Conservation (phyloP, 2,113 vertebrate genomes). For the Apteryx owenii region DNA sequence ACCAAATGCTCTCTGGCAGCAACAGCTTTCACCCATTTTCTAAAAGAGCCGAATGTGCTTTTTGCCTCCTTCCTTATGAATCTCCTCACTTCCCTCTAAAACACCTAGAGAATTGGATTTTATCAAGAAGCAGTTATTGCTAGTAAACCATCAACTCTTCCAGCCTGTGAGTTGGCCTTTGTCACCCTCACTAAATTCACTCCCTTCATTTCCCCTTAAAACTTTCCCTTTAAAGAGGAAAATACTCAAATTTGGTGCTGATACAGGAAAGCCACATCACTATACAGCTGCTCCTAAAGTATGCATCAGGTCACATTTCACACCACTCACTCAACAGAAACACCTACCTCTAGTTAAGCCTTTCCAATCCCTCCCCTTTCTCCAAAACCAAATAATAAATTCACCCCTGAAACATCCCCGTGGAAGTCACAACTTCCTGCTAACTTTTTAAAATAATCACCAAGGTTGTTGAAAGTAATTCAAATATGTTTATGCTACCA, state of each 20-base stretch:
- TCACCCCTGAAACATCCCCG: neutral
- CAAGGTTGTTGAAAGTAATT: neutral
- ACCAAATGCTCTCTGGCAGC: neutral
- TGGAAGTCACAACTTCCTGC: neutral
- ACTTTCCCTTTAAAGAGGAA: neutral
- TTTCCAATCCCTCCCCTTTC: neutral
- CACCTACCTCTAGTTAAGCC: neutral
- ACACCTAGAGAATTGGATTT: neutral
- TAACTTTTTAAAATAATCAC: neutral
- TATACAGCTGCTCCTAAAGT: neutral
- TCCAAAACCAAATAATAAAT: neutral
- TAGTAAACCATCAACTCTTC: neutral
- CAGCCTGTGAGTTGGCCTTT: neutral
- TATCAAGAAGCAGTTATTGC: neutral
- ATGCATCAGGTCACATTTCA: neutral
- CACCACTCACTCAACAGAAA: neutral
- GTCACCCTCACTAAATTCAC: neutral
- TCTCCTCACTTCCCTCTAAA: fast-evolving
- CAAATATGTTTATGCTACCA: neutral
- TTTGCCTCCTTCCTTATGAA: neutral
- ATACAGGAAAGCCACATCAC: neutral
- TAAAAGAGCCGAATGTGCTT: neutral
- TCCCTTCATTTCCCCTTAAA: neutral
- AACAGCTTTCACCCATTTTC: neutral
- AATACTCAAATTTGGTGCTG: neutral